Percentiles rank a stretch among this genome's conserved stretches.
These are phyloP conservation scores for Eurois occulta DNA, from an alignment of 2,888 invertebrate species.

Conservation along the genomic window DNA sequence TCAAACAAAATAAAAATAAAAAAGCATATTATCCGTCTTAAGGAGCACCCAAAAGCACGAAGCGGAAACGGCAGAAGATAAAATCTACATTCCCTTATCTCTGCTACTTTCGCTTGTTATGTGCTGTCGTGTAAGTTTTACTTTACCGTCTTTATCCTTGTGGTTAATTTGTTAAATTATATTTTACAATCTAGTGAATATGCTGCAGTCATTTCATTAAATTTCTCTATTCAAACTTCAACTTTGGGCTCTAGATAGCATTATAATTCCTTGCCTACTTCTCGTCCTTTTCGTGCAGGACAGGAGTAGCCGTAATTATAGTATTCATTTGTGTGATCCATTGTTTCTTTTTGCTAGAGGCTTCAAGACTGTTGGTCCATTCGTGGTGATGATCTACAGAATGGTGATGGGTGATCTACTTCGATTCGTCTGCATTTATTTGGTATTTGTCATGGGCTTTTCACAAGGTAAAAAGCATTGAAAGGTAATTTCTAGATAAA, in stretches of 20 bases:
- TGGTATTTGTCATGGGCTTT: slow-evolving; percentile 98
- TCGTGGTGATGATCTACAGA: slow-evolving; percentile 99
- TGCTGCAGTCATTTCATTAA: background rate
- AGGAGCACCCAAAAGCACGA: background rate
- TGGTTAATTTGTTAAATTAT: background rate
- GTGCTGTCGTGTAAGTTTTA: background rate
- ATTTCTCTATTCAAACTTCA: background rate
- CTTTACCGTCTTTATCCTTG: background rate
- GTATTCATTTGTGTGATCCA: background rate
- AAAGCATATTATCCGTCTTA: background rate
- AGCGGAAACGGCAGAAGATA: slow-evolving; percentile 8
- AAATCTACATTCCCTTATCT: slow-evolving; percentile 3
- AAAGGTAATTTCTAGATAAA: too few relatives aligned
- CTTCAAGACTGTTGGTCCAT: slow-evolving; percentile 99
- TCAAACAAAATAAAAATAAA: background rate
- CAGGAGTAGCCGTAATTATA: background rate
- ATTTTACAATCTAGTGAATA: background rate
- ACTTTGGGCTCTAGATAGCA: background rate
- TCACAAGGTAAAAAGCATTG: slow-evolving; percentile 94
- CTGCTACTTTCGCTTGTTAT: slow-evolving; percentile 13
- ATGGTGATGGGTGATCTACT: slow-evolving; percentile 99
- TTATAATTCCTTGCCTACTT: background rate
- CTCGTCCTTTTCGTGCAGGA: background rate
- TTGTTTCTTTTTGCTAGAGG: slow-evolving; percentile 91
- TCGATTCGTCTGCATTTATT: slow-evolving; percentile 98